phyloP scores from a whole-genome alignment of 2,888 invertebrate species.

The Pterobdella sp. region DNA sequence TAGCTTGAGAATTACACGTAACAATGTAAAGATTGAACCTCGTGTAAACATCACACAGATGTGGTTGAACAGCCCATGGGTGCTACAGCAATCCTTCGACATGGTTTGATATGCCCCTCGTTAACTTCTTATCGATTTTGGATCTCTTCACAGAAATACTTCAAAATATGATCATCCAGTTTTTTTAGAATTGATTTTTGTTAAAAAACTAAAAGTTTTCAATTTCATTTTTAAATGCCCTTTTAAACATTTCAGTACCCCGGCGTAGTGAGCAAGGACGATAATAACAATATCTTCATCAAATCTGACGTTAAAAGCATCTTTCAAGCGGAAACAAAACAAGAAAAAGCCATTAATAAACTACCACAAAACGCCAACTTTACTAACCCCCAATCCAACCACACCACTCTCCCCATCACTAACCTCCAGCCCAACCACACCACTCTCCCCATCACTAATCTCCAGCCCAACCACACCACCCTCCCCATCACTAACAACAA shows the following conservation, averaged over 20 bases:
- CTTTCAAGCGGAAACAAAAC: background rate
- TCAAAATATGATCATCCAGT: too few relatives aligned
- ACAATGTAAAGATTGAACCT: too few relatives aligned
- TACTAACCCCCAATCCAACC: background rate
- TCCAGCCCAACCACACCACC: background rate
- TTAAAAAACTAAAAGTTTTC: too few relatives aligned
- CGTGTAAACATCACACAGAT: background rate
- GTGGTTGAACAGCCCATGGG: background rate
- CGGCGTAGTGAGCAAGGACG: background rate
- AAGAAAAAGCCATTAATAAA: background rate
- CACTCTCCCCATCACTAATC: background rate
- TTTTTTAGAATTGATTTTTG: too few relatives aligned
- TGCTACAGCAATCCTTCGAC: background rate
- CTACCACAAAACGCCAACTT: background rate
- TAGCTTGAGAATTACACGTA: too few relatives aligned
- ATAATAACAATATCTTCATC: background rate
- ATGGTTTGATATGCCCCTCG: background rate
- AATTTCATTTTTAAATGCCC: too few relatives aligned
- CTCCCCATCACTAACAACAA: background rate
- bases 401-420: conserved; percentile 4
- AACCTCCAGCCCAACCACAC: background rate
- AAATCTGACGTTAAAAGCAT: background rate
- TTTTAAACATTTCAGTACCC: too few relatives aligned
- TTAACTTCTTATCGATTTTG: too few relatives aligned
- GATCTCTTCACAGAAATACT: too few relatives aligned